A percentile compares a stretch with the other conserved stretches of the same genome.
Conservation (phyloP, 1,140 invertebrate species). For the Megalopta genalis region DNA sequence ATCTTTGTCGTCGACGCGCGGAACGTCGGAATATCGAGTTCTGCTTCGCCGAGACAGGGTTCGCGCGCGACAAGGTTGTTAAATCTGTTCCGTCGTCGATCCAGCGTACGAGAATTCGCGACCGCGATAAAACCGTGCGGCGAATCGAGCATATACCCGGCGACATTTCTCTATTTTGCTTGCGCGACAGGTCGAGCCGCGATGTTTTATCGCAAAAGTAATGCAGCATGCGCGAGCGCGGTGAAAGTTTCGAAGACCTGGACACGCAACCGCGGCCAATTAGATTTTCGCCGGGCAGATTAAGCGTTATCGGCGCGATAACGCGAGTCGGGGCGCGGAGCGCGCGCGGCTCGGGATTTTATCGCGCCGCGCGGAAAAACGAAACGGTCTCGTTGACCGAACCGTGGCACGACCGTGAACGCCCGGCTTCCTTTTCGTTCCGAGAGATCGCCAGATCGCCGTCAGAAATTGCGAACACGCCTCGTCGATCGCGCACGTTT, state of each 20-base stretch:
- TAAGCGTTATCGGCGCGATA: conserved; percentile 7
- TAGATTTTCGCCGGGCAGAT: neutral
- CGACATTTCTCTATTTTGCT: neutral
- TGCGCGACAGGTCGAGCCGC: neutral
- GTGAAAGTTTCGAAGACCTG: neutral
- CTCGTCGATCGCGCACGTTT: neutral
- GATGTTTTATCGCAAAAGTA: neutral
- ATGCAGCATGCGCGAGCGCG: neutral
- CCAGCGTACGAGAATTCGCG: neutral
- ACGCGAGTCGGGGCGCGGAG: neutral
- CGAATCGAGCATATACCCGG: neutral
- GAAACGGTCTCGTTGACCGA: neutral
- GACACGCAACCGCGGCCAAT: conserved; percentile 7
- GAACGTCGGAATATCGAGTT: no score
- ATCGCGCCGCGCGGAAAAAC: neutral
- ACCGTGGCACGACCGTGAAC: neutral
- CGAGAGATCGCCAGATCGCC: neutral
- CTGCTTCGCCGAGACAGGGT: no score
- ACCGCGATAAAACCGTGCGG: neutral
- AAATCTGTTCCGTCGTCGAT: neutral
- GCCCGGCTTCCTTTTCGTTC: neutral
- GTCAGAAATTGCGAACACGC: neutral
- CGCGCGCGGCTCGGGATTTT: neutral
- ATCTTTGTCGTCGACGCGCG: no score
- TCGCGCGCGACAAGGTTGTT: no score